Conservation (phyloP, 2,888 invertebrate genomes). For the Caenorhabditis auriculariae region DNA sequence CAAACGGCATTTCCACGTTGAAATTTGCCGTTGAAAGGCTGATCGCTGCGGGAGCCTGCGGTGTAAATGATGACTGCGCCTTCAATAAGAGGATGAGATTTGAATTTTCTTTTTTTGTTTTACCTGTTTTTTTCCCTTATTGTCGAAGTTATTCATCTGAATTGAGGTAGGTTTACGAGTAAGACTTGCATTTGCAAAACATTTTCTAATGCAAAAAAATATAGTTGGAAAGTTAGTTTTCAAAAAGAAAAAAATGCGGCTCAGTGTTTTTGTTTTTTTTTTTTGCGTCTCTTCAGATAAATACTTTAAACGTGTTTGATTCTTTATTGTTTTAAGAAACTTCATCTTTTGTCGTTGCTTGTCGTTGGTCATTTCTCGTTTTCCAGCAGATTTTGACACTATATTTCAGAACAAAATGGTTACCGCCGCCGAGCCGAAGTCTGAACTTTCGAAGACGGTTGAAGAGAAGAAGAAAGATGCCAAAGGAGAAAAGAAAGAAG, state of each 20-base stretch:
- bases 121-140: neutral
- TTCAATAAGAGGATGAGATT: constrained; percentile 11
- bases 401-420: constrained; percentile 22
- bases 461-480: constrained; percentile 25
- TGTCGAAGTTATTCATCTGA: too few species aligned
- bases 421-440: constrained; percentile 14
- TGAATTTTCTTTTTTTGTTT: neutral
- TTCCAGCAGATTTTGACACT: neutral
- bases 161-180: too few species aligned
- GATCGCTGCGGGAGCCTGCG: constrained; percentile 25
- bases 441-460: constrained; percentile 22
- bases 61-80: constrained; percentile 31
- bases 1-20: neutral
- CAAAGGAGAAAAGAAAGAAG: constrained; percentile 39
- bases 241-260: too few species aligned
- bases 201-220: neutral
- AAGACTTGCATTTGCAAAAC: too few species aligned
- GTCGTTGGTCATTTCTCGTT: neutral
- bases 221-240: too few species aligned
- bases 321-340: too few species aligned
- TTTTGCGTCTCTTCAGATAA: neutral
- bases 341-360: neutral
- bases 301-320: neutral
- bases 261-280: too few species aligned
- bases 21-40: constrained; percentile 2